Base-by-base conservation (phyloP, 1,140 invertebrate species). In the Cyclargus thomasi region DNA sequence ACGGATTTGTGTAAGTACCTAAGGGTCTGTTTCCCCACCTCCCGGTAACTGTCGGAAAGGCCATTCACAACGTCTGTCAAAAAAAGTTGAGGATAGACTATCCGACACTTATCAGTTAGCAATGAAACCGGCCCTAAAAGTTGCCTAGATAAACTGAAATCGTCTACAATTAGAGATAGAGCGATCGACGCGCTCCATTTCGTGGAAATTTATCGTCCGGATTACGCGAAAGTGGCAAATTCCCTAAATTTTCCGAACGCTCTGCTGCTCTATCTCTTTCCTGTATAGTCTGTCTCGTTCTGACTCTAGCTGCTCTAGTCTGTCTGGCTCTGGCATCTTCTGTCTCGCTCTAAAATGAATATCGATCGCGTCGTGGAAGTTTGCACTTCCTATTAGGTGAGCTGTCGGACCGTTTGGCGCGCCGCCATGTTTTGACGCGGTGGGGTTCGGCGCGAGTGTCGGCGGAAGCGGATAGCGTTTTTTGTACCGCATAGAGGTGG, bases 381-480 rank as follows among this genome's bases (percentile, higher is more conserved):
- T 20, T 53, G 64, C 64, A 55, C 64, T 59, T 59, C 55, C 55
- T 20, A 20, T 11, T 18, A 20, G 55, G n/a, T n/a, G 53, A 17
- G 53, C 10, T 17, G 16, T 18, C 55, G 47, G 21, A 22, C 18
- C 20, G 53, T 55, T 53, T 65, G 64, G 64, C 22, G 20, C 8
- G 10, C 10, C 18, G 55, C 55, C 55, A 59, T 18, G 55, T 21
- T 59, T 59, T 59, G 55, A 20, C 18, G 20, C 17, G 55, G 10
- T 7, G 5, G 18, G 18, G 1, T 17, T 2, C 11, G 55, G 18
- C 21, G 55, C 10, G 18, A 10, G 55, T 11, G 18, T 59, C 10
- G 20, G 55, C 55, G 55, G 55, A 21, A 18, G 18, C 55, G 18
- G 53, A 20, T 59, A 20, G 10, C 5, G 6, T n/a, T n/a, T n/a